A percentile compares a stretch with the other conserved stretches of the same genome.
Conservation (phyloP, 2,888 invertebrate species). For the Apotomis betuletana region DNA sequence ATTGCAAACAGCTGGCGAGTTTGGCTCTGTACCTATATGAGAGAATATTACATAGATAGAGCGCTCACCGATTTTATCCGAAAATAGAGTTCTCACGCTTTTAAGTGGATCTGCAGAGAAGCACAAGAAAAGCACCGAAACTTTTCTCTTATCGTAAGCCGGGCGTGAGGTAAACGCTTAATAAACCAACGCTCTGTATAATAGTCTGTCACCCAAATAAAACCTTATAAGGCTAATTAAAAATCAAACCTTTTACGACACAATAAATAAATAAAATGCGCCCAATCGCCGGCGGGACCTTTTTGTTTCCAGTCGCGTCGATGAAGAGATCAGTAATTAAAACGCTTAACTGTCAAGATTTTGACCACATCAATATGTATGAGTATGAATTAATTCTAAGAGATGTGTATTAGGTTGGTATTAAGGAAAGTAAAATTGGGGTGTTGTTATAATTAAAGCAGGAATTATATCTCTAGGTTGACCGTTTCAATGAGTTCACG, state of each 20-base stretch:
- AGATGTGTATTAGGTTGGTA: slow-evolving; percentile 1
- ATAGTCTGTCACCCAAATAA: slow-evolving; percentile 63
- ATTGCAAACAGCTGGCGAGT: too few relatives aligned
- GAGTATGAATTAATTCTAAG: slow-evolving; percentile 42
- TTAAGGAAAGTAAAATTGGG: slow-evolving; percentile 9
- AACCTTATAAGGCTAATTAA: slow-evolving; percentile 78
- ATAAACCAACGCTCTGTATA: slow-evolving; percentile 37
- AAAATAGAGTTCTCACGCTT: too few relatives aligned
- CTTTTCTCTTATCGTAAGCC: slow-evolving; percentile 4
- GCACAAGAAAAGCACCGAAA: too few relatives aligned
- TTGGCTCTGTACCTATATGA: too few relatives aligned
- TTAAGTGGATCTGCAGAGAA: too few relatives aligned
- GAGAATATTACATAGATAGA: too few relatives aligned
- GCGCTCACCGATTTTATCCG: too few relatives aligned
- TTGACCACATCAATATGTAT: slow-evolving; percentile 64
- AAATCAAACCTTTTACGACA: slow-evolving; percentile 73
- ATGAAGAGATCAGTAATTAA: slow-evolving; percentile 75
- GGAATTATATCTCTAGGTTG: not conserved
- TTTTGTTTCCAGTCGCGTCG: slow-evolving; percentile 63
- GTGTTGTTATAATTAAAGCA: slow-evolving; percentile 5
- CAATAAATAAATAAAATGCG: slow-evolving; percentile 75
- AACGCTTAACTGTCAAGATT: slow-evolving; percentile 58
- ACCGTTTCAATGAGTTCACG: too few relatives aligned
- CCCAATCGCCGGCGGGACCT: slow-evolving; percentile 57
- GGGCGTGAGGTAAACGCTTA: slow-evolving; percentile 13